A percentile compares a stretch with the other conserved stretches of the same genome.
Conservation (phyloP, 2,797 vertebrate species). For the Sebastes trivittatus region DNA sequence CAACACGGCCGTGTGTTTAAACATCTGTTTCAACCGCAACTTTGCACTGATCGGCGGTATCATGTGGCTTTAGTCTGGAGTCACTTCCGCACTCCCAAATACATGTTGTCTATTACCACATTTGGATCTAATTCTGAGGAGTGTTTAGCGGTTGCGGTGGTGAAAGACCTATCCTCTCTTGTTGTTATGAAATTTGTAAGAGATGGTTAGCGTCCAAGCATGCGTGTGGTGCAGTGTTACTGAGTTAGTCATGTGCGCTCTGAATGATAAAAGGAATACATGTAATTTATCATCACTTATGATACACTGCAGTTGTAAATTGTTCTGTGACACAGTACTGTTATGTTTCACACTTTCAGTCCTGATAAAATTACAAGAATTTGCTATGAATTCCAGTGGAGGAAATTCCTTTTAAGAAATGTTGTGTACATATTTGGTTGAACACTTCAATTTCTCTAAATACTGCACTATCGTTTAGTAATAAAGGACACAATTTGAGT, state of each 20-base stretch:
- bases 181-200: conserved; percentile 73
- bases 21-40: conserved; percentile 77
- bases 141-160: conserved; percentile 72
- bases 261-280: not conserved
- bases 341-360: not conserved
- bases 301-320: conserved; percentile 8
- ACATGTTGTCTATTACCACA: conserved; percentile 74
- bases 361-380: not conserved
- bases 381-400: not conserved
- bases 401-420: not conserved
- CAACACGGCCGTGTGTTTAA: conserved; percentile 73
- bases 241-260: conserved; percentile 38
- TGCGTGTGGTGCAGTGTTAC: conserved; percentile 44
- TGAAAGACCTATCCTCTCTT: conserved; percentile 70
- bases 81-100: conserved; percentile 67
- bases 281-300: not conserved
- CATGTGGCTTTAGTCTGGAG: conserved; percentile 67
- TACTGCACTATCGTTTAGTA: not conserved
- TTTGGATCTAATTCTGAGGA: conserved; percentile 75
- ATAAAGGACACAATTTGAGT: not conserved
- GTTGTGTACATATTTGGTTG: not conserved
- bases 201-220: conserved; percentile 56
- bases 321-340: not conserved
- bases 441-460: not conserved
- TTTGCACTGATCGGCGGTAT: conserved; percentile 74